phyloP scores from a whole-genome alignment of 92 coral and sea anemone species.

The Bergia sp. region DNA sequence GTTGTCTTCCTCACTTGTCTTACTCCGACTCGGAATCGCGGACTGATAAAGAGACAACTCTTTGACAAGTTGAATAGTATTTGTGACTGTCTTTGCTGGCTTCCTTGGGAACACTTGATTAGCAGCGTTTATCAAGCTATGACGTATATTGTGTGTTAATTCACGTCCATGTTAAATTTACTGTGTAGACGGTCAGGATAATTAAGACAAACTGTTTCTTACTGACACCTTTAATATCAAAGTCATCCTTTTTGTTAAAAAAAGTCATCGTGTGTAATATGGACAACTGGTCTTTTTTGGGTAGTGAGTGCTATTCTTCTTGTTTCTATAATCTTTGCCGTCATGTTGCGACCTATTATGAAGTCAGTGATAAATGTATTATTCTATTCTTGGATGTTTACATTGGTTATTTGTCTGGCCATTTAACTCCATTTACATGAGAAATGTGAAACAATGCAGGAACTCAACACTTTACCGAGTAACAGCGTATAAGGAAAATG shows the following conservation, averaged over 20 bases:
- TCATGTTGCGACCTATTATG: background rate
- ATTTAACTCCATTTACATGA: background rate
- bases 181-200: too few relatives aligned
- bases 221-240: too few relatives aligned
- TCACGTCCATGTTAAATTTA: too few relatives aligned
- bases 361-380: background rate
- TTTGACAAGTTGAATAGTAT: background rate
- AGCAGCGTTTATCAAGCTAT: too few relatives aligned
- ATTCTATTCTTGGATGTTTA: background rate
- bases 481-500: background rate
- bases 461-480: background rate
- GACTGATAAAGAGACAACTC: slow-evolving; percentile 34
- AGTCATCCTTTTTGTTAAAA: too few relatives aligned
- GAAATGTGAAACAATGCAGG: background rate
- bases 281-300: too few relatives aligned
- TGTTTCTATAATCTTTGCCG: background rate
- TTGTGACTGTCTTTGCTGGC: background rate
- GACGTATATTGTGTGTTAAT: too few relatives aligned
- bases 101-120: too few relatives aligned
- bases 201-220: too few relatives aligned
- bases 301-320: too few relatives aligned
- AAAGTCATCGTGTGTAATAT: too few relatives aligned
- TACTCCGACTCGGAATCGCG: slow-evolving; percentile 28
- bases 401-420: background rate
- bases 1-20: background rate